Evolutionary conservation across 1,140 invertebrate species (phyloP).

Genomic region (Nasonia longicornis): DNA sequence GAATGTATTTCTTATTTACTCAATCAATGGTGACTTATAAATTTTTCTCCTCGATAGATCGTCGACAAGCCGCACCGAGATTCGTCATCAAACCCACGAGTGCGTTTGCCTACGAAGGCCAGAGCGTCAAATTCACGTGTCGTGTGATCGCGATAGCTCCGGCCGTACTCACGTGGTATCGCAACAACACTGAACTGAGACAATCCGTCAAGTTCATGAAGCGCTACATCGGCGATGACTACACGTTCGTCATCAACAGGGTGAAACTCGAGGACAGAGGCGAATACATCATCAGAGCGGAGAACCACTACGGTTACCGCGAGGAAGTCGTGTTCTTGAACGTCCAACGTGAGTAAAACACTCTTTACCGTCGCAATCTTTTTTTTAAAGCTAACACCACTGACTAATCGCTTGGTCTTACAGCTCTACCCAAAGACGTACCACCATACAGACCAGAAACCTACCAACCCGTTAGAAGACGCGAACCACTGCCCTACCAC

Average conservation of each 20-base stretch:
- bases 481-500: conserved; percentile 85
- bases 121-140: conserved; percentile 97
- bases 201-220: conserved; percentile 99
- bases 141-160: conserved; percentile 94
- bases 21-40: conserved; percentile 41
- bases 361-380: conserved; percentile 18
- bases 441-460: conserved; percentile 83
- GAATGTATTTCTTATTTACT: neutral
- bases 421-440: conserved; percentile 85
- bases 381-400: conserved; percentile 33
- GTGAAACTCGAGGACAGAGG: conserved; percentile 95
- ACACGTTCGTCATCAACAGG: conserved; percentile 97
- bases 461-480: conserved; percentile 76
- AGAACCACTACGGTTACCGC: conserved; percentile 96
- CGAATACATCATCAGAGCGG: conserved; percentile 96
- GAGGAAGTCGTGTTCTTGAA: conserved; percentile 98
- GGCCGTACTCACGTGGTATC: conserved; percentile 95
- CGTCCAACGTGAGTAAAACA: conserved; percentile 87
- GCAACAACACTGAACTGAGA: conserved; percentile 91
- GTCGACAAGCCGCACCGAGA: conserved; percentile 95
- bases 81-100: conserved; percentile 97
- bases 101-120: conserved; percentile 96
- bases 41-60: conserved; percentile 74
- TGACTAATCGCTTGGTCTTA: conserved; percentile 8
- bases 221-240: conserved; percentile 94